Percentiles rank a stretch among this genome's conserved stretches.
Evolutionary conservation across 2,797 vertebrate species (phyloP).

Genomic region (Bovichtus diacanthus): DNA sequence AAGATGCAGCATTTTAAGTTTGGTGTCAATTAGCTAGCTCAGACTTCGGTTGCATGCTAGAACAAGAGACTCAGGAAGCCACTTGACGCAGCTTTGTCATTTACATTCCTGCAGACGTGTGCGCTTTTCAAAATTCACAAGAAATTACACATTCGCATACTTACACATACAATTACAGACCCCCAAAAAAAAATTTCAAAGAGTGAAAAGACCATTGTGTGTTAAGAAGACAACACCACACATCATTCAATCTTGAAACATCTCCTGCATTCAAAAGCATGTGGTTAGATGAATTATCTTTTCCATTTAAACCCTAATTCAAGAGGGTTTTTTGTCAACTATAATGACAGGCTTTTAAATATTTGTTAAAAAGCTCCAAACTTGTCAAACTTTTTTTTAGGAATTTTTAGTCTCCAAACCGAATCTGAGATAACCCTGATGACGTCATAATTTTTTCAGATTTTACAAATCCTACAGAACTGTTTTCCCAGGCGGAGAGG

Average conservation of each 20-base stretch:
- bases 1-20: conserved; percentile 26
- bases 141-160: conserved; percentile 8
- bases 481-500: no score
- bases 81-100: conserved; percentile 23
- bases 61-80: conserved; percentile 35
- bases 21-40: conserved; percentile 24
- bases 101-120: conserved; percentile 43
- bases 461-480: background rate
- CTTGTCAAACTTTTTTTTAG: no score
- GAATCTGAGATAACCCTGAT: background rate
- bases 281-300: background rate
- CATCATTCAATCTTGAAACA: no score
- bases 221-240: background rate
- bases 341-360: background rate
- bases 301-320: background rate
- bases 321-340: background rate
- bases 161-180: background rate
- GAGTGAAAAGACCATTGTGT: background rate
- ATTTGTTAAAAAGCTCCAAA: background rate
- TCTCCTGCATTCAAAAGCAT: background rate
- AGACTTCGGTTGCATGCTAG: conserved; percentile 28
- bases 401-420: background rate
- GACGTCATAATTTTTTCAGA: no score
- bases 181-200: background rate
- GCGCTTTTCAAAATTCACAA: background rate